phyloP scores from a whole-genome alignment of 2,888 invertebrate genomes.

The Melanostoma mellinum region DNA sequence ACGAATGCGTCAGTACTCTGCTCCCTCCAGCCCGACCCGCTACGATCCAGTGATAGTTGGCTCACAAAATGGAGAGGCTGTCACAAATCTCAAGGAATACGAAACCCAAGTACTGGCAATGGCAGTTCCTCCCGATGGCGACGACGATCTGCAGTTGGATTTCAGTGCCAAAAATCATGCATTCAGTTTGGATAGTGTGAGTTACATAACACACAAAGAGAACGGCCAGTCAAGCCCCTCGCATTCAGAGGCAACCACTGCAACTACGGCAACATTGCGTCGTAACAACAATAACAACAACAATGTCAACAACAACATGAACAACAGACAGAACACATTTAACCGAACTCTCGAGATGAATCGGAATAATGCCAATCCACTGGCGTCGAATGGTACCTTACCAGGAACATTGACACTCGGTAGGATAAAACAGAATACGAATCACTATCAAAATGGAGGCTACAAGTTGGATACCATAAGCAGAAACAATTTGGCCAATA shows the following conservation, averaged over 20 bases:
- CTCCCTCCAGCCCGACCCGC: conserved; percentile 85
- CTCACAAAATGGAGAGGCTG: conserved; percentile 81
- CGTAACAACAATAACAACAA: conserved; percentile 81
- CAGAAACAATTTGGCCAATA: conserved; percentile 79
- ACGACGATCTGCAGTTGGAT: conserved; percentile 91
- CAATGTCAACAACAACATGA: conserved; percentile 75
- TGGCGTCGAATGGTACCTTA: conserved; percentile 78
- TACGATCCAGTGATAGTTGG: conserved; percentile 87
- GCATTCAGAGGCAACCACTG: conserved; percentile 92
- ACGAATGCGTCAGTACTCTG: conserved; percentile 89
- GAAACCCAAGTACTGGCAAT: conserved; percentile 96
- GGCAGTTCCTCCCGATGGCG: conserved; percentile 94
- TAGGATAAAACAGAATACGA: conserved; percentile 81
- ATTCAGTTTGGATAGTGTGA: conserved; percentile 93
- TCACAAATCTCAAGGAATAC: conserved; percentile 92
- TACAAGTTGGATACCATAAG: conserved; percentile 80
- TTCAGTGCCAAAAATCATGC: conserved; percentile 94
- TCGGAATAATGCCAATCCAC: conserved; percentile 81
- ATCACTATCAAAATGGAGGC: conserved; percentile 81
- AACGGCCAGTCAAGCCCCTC: conserved; percentile 90
- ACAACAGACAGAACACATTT: conserved; percentile 80
- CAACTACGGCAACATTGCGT: conserved; percentile 86
- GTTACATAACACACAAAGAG: conserved; percentile 93
- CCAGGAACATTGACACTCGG: conserved; percentile 81
- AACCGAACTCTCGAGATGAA: conserved; percentile 81